These are phyloP conservation scores for Clanis bilineata DNA, from an alignment of 2,888 invertebrate genomes.

Conservation along the genomic window DNA sequence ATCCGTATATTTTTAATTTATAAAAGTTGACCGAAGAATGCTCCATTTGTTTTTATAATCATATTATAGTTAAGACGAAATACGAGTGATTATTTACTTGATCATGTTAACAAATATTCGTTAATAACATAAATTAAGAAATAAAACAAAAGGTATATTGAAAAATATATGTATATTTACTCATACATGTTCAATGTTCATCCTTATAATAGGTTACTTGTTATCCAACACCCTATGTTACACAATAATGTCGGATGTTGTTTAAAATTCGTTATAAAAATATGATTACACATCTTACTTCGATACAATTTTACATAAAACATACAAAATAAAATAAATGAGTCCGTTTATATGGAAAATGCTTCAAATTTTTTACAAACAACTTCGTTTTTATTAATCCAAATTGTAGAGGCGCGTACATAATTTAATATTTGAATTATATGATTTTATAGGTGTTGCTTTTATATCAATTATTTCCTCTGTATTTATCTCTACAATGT, in stretches of 20 bases:
- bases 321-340: conserved; percentile 12
- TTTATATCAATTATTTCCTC: background rate
- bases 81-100: background rate
- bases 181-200: conserved; percentile 65
- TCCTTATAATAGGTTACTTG: conserved; percentile 74
- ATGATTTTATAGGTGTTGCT: too few species aligned
- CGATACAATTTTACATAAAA: conserved; percentile 10
- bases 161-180: conserved; percentile 70
- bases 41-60: too few species aligned
- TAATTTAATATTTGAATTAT: background rate
- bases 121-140: background rate
- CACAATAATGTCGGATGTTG: conserved; percentile 68
- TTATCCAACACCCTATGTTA: conserved; percentile 76
- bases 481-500: conserved; percentile 9
- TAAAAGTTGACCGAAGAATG: background rate
- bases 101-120: background rate
- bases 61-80: too few species aligned
- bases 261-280: conserved; percentile 17
- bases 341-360: conserved; percentile 2
- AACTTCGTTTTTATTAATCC: background rate
- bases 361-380: background rate
- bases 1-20: background rate
- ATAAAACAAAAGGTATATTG: conserved; percentile 37
- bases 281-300: conserved; percentile 7
- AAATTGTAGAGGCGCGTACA: background rate